Percentiles rank a stretch among this genome's conserved stretches.
Conservation (phyloP, 2,797 vertebrate genomes). For the Enteromius trimaculatus region DNA sequence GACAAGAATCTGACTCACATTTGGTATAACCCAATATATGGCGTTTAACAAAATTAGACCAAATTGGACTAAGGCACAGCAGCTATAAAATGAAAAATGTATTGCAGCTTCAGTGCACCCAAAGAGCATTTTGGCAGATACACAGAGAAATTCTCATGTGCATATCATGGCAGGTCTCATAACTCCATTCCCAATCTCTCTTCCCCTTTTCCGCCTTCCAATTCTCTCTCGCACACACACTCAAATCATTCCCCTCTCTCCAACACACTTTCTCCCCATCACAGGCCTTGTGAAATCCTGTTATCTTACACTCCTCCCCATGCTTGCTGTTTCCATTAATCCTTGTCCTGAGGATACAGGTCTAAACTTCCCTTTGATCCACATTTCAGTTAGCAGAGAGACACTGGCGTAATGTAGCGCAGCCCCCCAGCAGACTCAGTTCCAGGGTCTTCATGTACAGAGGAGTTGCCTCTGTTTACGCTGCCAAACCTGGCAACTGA, state of each 20-base stretch:
- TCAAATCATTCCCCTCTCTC: conserved; percentile 28
- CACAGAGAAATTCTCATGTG: conserved; percentile 37
- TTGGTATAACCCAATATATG: not conserved
- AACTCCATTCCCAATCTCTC: conserved; percentile 32
- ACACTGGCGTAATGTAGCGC: conserved; percentile 63
- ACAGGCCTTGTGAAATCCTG: conserved; percentile 54
- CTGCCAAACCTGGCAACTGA: conserved; percentile 33
- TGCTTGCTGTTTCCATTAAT: conserved; percentile 75
- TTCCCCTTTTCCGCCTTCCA: conserved; percentile 19
- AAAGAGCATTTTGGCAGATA: conserved; percentile 37
- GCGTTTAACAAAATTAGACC: not conserved
- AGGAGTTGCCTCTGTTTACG: conserved; percentile 29
- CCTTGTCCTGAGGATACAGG: conserved; percentile 79
- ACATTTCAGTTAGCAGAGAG: conserved; percentile 77
- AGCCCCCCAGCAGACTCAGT: conserved; percentile 37
- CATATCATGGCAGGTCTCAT: conserved; percentile 34
- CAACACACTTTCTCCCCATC: conserved; percentile 32
- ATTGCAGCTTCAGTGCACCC: not conserved
- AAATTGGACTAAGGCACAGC: conserved; percentile 18
- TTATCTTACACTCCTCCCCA: conserved; percentile 58
- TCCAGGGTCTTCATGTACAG: conserved; percentile 22
- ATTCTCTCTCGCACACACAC: conserved; percentile 21
- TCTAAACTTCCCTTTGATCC: conserved; percentile 85
- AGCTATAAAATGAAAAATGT: conserved; percentile 17
- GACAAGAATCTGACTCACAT: not conserved